Conservation (phyloP, 2,113 vertebrate genomes). For the Corythoichthys haematopterus region DNA sequence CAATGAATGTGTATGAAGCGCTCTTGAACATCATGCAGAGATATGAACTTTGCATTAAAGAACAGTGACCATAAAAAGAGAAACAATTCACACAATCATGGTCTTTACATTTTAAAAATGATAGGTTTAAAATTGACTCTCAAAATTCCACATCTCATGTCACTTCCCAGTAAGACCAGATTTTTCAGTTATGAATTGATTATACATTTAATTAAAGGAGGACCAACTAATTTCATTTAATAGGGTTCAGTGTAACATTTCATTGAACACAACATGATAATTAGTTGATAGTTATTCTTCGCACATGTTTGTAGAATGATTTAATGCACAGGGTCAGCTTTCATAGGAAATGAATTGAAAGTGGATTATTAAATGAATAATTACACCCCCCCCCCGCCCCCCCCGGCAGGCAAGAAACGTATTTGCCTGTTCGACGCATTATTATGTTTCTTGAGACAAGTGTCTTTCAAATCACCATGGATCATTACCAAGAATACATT, state of each 20-base stretch:
- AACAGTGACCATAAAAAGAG: too few species aligned
- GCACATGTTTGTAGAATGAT: neutral
- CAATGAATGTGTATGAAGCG: too few species aligned
- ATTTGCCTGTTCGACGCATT: neutral
- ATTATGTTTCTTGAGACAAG: neutral
- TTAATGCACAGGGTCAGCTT: neutral
- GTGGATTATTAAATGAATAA: conserved; percentile 1
- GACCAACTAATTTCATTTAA: neutral
- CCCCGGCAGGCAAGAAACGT: neutral
- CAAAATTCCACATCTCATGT: neutral
- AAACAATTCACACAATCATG: too few species aligned
- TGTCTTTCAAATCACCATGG: too few species aligned
- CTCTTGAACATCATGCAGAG: too few species aligned
- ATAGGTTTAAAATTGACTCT: too few species aligned
- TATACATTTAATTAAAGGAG: neutral
- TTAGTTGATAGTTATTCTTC: neutral
- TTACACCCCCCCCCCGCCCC: neutral
- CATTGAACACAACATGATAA: neutral
- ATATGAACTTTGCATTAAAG: too few species aligned
- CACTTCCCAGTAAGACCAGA: neutral
- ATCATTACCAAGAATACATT: too few species aligned
- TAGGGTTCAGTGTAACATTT: neutral
- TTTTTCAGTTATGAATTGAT: neutral
- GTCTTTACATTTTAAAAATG: too few species aligned
- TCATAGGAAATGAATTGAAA: neutral